These are phyloP conservation scores for Gavialis gangeticus DNA, from an alignment of 2,113 vertebrate species.

Conservation along the genomic window DNA sequence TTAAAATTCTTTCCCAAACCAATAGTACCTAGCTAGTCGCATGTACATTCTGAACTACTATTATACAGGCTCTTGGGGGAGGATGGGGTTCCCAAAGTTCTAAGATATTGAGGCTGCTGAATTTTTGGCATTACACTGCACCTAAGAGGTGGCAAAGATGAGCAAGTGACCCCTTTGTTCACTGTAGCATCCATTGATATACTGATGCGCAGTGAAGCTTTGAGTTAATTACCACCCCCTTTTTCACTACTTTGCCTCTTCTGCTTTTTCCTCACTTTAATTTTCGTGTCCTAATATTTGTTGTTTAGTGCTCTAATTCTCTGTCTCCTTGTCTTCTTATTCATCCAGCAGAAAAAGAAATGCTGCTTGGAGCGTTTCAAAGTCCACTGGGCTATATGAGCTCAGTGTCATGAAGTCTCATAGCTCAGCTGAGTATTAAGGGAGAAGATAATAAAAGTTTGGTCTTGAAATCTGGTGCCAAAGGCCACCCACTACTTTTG, in stretches of 20 bases:
- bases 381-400: background rate
- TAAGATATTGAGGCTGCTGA: background rate
- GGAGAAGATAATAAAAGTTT: background rate
- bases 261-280: background rate
- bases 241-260: background rate
- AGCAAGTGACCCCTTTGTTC: background rate
- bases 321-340: background rate
- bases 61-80: background rate
- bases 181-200: background rate
- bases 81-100: too few species aligned
- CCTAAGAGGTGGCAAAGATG: background rate
- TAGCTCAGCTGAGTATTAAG: background rate
- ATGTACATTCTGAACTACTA: background rate
- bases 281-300: background rate
- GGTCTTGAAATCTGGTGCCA: background rate
- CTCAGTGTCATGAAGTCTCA: background rate
- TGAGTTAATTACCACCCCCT: background rate
- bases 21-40: too few species aligned
- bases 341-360: conserved; percentile 13
- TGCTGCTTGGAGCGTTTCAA: background rate
- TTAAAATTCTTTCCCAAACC: background rate
- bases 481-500: background rate
- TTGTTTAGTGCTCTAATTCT: background rate
- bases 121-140: background rate
- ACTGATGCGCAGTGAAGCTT: background rate